These are phyloP conservation scores for Alcedo quadribrachys DNA, from an alignment of 2,797 vertebrate genomes.

Conservation along the genomic window DNA sequence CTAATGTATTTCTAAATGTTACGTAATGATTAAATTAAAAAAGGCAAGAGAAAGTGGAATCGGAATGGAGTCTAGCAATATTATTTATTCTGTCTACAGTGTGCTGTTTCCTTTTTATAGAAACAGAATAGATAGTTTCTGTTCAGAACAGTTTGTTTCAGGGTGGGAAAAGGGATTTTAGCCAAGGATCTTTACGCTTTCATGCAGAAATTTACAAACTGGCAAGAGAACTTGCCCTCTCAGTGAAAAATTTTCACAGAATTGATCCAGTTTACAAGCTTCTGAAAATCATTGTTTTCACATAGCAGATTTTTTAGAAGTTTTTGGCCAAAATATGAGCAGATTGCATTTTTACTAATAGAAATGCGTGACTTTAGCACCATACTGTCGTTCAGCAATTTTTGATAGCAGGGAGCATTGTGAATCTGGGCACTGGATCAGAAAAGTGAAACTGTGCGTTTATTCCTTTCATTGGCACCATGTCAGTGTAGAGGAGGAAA, in stretches of 20 bases:
- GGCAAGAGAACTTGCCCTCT: slow-evolving; percentile 19
- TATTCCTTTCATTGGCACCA: background rate
- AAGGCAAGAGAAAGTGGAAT: background rate
- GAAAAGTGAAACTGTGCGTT: background rate
- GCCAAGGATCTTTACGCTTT: slow-evolving; percentile 52
- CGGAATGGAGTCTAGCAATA: background rate
- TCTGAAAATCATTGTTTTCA: slow-evolving; percentile 51
- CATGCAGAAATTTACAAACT: slow-evolving; percentile 38
- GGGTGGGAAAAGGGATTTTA: slow-evolving; percentile 34
- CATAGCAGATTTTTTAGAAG: slow-evolving; percentile 20
- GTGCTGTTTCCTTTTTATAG: slow-evolving; percentile 23
- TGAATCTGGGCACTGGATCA: slow-evolving; percentile 47
- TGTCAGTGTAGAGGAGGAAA: background rate
- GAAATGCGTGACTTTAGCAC: background rate
- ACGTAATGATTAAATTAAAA: background rate
- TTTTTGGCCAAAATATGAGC: slow-evolving; percentile 44
- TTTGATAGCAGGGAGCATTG: slow-evolving; percentile 13
- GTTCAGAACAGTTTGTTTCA: slow-evolving; percentile 62
- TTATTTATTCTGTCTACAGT: slow-evolving; percentile 22
- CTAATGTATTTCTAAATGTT: background rate
- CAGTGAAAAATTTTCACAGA: slow-evolving; percentile 12
- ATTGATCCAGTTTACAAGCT: slow-evolving; percentile 52
- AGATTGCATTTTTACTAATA: slow-evolving; percentile 54
- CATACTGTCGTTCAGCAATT: slow-evolving; percentile 21
- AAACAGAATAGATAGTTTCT: slow-evolving; percentile 42